A percentile compares a stretch with the other conserved stretches of the same genome.
Evolutionary conservation across 2,888 invertebrate species (phyloP).

Genomic region (Xestia sexstrigata): DNA sequence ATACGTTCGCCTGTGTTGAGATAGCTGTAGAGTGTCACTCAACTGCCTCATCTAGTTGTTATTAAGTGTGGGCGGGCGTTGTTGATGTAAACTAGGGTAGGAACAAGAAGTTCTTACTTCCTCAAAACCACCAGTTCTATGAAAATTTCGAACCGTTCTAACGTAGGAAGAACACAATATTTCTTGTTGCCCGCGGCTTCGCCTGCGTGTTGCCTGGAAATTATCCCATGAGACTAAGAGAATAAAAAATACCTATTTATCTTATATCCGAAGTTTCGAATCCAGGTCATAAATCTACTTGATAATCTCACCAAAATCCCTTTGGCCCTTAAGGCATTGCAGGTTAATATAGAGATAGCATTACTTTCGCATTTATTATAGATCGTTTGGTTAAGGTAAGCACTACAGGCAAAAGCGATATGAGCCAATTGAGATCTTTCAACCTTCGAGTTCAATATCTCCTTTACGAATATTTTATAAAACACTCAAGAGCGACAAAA

Average conservation of each 20-base stretch:
- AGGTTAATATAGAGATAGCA: neutral
- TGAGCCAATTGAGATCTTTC: neutral
- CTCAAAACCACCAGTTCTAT: neutral
- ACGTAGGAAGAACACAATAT: neutral
- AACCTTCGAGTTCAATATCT: neutral
- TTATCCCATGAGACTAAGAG: neutral
- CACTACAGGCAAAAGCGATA: neutral
- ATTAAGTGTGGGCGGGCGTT: neutral
- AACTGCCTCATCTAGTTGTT: conserved; percentile 19
- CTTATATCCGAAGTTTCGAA: neutral
- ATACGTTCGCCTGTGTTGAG: neutral
- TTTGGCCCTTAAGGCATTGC: neutral
- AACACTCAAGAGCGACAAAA: conserved; percentile 1
- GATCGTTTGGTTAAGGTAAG: neutral
- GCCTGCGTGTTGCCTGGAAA: neutral
- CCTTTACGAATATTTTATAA: conserved; percentile 13
- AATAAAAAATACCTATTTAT: neutral
- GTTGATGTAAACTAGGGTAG: neutral
- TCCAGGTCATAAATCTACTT: neutral
- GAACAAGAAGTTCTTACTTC: neutral
- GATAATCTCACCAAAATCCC: neutral
- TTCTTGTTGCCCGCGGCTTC: neutral
- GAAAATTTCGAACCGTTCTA: neutral
- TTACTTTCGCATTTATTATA: neutral
- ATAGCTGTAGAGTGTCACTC: conserved; percentile 37